Evolutionary conservation across 2,888 invertebrate genomes (phyloP).

Genomic region (Chloroclystis v-ata): DNA sequence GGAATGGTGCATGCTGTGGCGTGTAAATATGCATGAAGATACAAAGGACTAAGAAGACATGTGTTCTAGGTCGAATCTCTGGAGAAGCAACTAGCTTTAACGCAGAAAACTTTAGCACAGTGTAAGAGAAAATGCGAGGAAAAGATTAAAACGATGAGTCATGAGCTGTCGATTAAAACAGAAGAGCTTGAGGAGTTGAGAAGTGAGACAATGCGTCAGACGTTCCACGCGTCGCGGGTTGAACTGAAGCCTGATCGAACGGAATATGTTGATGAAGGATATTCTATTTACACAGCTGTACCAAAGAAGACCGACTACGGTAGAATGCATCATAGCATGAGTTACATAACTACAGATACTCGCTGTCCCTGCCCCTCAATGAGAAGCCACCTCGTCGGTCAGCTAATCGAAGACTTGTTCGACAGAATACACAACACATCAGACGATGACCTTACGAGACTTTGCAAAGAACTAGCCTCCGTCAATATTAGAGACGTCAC

Average conservation of each 20-base stretch:
- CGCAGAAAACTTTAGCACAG: slow-evolving; percentile 75
- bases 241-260: slow-evolving; percentile 69
- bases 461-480: slow-evolving; percentile 60
- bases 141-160: slow-evolving; percentile 75
- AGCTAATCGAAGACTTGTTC: slow-evolving; percentile 69
- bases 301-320: slow-evolving; percentile 71
- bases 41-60: slow-evolving; percentile 60
- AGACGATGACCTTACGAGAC: slow-evolving; percentile 62
- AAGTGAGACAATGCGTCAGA: slow-evolving; percentile 65
- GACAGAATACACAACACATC: slow-evolving; percentile 65
- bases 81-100: slow-evolving; percentile 76
- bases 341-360: slow-evolving; percentile 62
- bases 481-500: slow-evolving; percentile 52
- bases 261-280: slow-evolving; percentile 70
- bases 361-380: slow-evolving; percentile 69
- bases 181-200: slow-evolving; percentile 72
- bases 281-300: slow-evolving; percentile 68
- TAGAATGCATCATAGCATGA: slow-evolving; percentile 73
- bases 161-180: slow-evolving; percentile 77
- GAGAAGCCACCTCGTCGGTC: slow-evolving; percentile 69
- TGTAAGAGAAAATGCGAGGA: slow-evolving; percentile 76
- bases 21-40: slow-evolving; percentile 61
- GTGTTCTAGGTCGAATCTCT: slow-evolving; percentile 78
- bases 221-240: slow-evolving; percentile 63
- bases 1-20: slow-evolving; percentile 55